A percentile compares a stretch with the other conserved stretches of the same genome.
Conservation (phyloP, 2,113 vertebrate genomes). For the Sisor rabdophorus region DNA sequence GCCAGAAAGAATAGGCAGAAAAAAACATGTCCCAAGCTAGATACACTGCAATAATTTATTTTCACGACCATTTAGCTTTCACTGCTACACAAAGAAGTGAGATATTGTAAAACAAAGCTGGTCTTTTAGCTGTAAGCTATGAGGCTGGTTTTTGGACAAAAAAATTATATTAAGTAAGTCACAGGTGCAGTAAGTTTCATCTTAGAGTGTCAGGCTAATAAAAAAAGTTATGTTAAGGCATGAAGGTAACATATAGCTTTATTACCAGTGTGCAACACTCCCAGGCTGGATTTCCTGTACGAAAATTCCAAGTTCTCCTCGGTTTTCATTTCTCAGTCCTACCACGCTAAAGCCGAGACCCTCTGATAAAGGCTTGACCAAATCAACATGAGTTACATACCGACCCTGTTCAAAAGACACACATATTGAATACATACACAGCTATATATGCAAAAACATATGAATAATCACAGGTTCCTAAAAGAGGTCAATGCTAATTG, state of each 20-base stretch:
- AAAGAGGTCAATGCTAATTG: neutral
- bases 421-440: neutral
- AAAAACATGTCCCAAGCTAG: slow-evolving; percentile 3
- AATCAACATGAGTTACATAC: slow-evolving; percentile 73
- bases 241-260: slow-evolving; percentile 3
- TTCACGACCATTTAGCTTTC: neutral
- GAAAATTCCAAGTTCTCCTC: slow-evolving; percentile 81
- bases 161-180: too few relatives aligned
- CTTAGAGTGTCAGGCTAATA: neutral
- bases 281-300: slow-evolving; percentile 81
- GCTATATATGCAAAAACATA: neutral
- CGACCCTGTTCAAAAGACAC: slow-evolving; percentile 67
- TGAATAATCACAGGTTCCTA: neutral
- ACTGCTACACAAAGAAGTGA: neutral
- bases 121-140: neutral
- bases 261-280: slow-evolving; percentile 75
- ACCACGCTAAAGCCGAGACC: slow-evolving; percentile 82
- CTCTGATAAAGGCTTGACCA: slow-evolving; percentile 68
- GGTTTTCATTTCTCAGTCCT: slow-evolving; percentile 77
- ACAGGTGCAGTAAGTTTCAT: neutral
- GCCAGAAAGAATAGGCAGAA: slow-evolving; percentile 1
- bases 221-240: neutral
- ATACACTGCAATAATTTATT: slow-evolving; percentile 17
- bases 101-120: slow-evolving; percentile 4
- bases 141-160: too few relatives aligned